Evolutionary conservation across 2,113 vertebrate species (phyloP), one percentile per base, ranked within the genome.

Genomic region (Thunnus thynnus): DNA sequence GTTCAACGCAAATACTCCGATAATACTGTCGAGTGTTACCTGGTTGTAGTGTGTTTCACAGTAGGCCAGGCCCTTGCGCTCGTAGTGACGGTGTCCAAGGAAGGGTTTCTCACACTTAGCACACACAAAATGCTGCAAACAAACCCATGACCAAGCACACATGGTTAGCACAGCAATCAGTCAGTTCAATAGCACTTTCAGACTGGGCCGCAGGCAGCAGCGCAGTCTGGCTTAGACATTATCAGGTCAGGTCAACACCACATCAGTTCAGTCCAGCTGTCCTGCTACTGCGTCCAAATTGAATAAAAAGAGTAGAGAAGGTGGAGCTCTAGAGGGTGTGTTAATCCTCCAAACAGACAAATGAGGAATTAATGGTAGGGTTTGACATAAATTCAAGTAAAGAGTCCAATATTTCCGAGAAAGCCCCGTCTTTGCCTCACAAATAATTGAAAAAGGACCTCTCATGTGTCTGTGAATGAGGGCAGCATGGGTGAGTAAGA

Each of bases 31-130:
- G 30, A 61, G 50, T n/a, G 66, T 93, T 96, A 99, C 98, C 98
- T 99, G 97, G 93, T 99, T 99, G 92, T 99, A 99, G 95, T 99
- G 98, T 0, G 97, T 99, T 93, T 99, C 98, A 83, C 98, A 99
- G 89, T 99, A 99, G 0, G 98, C 98, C 95, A 99, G 92, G 46
- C 98, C 98, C 77, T 98, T 99, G 87, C 98, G 96, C 76, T 99
- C 98, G 1, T 98, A 99, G 89, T 99, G 98, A 80, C 97, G 98
- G 91, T 99, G 98, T 81, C 98, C 98, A 74, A 99, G 96, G 94
- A 99, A 99, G n/a, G 98, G 97, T 85, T 99, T 99, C 93, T 99
- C 98, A 96, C 98, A 99, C 93, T 99, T 99, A 71, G 97, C 97
- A 93, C 98, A 99, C 87, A 99, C 98, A 96, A 99, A 99, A 97